Percentiles rank a stretch among this genome's conserved stretches.
Evolutionary conservation across 2,888 invertebrate genomes (phyloP).

Genomic region (Sinhomidia bicolor): DNA sequence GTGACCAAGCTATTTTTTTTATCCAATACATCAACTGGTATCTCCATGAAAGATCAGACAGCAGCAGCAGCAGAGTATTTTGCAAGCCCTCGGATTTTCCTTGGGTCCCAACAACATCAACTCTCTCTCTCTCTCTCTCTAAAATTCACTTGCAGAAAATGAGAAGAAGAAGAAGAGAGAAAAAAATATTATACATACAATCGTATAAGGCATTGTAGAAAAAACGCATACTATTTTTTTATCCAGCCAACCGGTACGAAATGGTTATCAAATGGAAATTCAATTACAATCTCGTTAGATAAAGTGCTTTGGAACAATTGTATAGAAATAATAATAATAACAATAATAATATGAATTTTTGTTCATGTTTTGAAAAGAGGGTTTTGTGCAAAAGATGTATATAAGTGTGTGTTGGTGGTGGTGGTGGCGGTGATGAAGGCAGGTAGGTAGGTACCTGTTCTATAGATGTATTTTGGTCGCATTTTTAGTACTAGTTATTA

Average conservation of each 20-base stretch:
- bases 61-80: no score
- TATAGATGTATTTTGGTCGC: not conserved
- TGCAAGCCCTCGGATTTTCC: conserved; percentile 59
- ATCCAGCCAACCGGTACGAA: conserved; percentile 57
- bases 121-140: no score
- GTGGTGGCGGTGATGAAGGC: not conserved
- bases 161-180: conserved; percentile 44
- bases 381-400: not conserved
- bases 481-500: not conserved
- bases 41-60: conserved; percentile 58
- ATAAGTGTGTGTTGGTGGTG: not conserved
- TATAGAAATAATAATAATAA: no score
- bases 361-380: conserved; percentile 36
- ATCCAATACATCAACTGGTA: conserved; percentile 67
- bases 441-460: not conserved
- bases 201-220: conserved; percentile 2
- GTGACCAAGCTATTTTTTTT: conserved; percentile 26
- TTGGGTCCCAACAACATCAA: not conserved
- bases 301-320: conserved; percentile 22
- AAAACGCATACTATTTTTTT: conserved; percentile 45
- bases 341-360: not conserved
- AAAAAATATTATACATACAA: no score
- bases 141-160: conserved; percentile 13
- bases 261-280: conserved; percentile 62
- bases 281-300: conserved; percentile 55